A percentile compares a stretch with the other conserved stretches of the same genome.
Conservation (phyloP, 1,140 invertebrate genomes). For the Zeugodacus cucurbitae region DNA sequence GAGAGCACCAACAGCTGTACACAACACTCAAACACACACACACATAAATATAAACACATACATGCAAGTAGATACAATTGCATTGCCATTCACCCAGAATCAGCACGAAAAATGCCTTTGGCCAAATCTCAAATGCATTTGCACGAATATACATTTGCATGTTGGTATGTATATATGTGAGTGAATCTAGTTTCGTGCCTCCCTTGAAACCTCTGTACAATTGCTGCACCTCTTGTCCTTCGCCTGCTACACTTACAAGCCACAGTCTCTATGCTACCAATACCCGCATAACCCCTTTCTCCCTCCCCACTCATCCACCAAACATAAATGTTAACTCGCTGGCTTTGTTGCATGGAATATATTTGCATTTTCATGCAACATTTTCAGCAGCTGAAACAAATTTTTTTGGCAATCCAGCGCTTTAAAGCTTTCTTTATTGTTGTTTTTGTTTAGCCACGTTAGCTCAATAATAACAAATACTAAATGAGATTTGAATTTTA, state of each 20-base stretch:
- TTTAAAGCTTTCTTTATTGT: not conserved
- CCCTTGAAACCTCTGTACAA: not conserved
- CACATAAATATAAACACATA: not conserved
- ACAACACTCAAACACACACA: not conserved
- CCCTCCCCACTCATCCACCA: not conserved
- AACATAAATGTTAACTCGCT: not conserved
- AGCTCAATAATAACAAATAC: constrained; percentile 20
- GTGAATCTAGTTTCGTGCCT: not conserved
- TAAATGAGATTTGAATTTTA: constrained; percentile 35
- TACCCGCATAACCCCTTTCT: too few species aligned
- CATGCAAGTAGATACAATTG: not conserved
- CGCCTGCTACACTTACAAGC: not conserved
- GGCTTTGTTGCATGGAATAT: not conserved
- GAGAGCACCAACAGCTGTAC: not conserved
- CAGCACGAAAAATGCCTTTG: constrained; percentile 4
- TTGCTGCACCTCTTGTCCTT: not conserved
- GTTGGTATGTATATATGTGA: not conserved
- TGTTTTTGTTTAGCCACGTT: not conserved
- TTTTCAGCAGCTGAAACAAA: constrained; percentile 1
- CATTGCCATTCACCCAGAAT: not conserved
- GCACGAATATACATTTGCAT: not conserved
- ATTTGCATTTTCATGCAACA: constrained; percentile 17
- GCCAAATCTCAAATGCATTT: constrained; percentile 19
- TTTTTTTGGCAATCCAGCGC: not conserved
- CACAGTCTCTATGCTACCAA: not conserved